Evolutionary conservation across 2,888 invertebrate species (phyloP).

Genomic region (Xanthorhoe designata): DNA sequence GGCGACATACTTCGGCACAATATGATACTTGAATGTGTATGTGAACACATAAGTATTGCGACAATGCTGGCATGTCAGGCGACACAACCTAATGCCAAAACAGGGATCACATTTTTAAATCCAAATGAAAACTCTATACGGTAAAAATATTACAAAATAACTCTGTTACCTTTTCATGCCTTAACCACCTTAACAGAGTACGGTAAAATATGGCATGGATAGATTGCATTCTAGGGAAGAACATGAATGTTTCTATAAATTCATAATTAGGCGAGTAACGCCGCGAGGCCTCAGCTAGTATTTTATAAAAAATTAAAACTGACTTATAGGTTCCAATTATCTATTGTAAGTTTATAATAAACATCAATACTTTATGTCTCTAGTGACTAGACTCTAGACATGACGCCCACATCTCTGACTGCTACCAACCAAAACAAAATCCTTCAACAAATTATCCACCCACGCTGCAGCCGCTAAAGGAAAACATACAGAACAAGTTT

Average conservation of each 20-base stretch:
- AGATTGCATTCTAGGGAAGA: no score
- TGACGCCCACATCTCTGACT: conserved; percentile 14
- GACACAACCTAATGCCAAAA: conserved; percentile 14
- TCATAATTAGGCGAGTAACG: no score
- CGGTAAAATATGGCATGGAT: no score
- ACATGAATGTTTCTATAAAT: no score
- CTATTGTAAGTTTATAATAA: neutral
- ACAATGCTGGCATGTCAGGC: conserved; percentile 32
- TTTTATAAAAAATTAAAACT: neutral
- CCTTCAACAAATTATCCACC: conserved; percentile 16
- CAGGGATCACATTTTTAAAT: neutral
- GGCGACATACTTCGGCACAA: conserved; percentile 61
- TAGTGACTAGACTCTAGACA: conserved; percentile 27
- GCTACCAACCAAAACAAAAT: conserved; percentile 17
- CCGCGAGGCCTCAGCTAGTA: no score
- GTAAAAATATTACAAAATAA: no score
- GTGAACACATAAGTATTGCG: conserved; percentile 25
- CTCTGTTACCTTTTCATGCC: no score
- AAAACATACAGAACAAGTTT: conserved; percentile 16
- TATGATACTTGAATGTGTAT: conserved; percentile 48
- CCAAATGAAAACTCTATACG: neutral
- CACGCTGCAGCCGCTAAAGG: conserved; percentile 21
- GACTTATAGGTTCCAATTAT: neutral
- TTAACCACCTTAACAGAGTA: no score
- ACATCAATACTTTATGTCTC: neutral